These are phyloP conservation scores for Brachystomella parvula DNA, from an alignment of 1,140 invertebrate species.

Conservation along the genomic window DNA sequence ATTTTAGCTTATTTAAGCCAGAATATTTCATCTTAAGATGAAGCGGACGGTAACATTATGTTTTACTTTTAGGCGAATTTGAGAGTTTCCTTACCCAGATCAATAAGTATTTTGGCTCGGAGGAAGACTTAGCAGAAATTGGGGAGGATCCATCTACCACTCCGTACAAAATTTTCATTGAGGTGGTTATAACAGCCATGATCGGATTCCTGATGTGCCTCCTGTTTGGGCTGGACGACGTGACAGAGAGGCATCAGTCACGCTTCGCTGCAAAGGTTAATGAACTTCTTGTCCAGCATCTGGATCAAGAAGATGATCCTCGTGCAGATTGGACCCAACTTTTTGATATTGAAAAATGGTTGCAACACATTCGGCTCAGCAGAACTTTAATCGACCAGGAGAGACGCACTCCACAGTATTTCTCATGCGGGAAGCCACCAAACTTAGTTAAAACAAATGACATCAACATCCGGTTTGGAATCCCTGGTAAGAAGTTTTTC, in stretches of 20 bases:
- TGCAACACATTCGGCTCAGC: slow-evolving; percentile 53
- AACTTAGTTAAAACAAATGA: slow-evolving; percentile 8
- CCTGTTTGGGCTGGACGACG: slow-evolving; percentile 54
- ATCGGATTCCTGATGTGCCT: slow-evolving; percentile 56
- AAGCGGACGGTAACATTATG: no score
- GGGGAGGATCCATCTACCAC: not conserved
- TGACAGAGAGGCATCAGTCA: slow-evolving; percentile 54
- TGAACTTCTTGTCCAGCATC: slow-evolving; percentile 5
- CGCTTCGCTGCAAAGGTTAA: slow-evolving; percentile 48
- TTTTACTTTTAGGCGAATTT: slow-evolving; percentile 25
- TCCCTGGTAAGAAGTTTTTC: not conserved
- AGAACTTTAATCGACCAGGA: slow-evolving; percentile 44
- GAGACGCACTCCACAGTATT: slow-evolving; percentile 14
- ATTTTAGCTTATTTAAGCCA: not conserved
- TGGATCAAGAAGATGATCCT: not conserved
- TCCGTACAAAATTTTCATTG: slow-evolving; percentile 38
- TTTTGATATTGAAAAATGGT: slow-evolving; percentile 57
- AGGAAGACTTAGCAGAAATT: slow-evolving; percentile 41
- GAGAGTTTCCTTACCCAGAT: slow-evolving; percentile 19
- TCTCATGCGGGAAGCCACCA: slow-evolving; percentile 2
- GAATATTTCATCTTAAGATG: no score
- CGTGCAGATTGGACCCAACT: slow-evolving; percentile 40
- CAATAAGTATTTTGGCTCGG: slow-evolving; percentile 47
- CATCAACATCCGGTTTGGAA: not conserved
- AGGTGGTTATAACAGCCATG: slow-evolving; percentile 53